Base-by-base conservation (phyloP, 2,888 invertebrate genomes). In the Eledona agricola region DNA sequence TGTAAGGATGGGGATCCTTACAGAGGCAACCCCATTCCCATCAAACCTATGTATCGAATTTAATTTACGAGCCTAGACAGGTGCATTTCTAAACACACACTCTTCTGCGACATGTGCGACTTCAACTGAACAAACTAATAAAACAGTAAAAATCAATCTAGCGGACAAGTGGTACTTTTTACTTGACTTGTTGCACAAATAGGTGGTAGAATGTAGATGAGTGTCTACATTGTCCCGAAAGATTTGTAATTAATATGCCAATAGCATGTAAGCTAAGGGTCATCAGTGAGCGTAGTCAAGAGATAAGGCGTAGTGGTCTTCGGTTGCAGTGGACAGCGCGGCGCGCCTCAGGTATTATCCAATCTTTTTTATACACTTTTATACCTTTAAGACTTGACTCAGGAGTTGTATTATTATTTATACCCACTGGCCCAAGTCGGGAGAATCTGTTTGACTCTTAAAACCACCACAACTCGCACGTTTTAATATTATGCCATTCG, bases 261-360 rank as follows among this genome's bases (percentile, higher is more conserved):
- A 63, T 71, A 70, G 69, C 68, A 61, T 69, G 66, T 70, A 70
- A 70, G 69, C 66, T 71, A 69, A 69, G 68, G 55, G 55, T 55
- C 51, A 38, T 23, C 55, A 49, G 49, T 53, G 55, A 55, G 38
- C 43, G 25, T 40, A 23, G 25, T 22, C 29, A 50, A 54, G 51
- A 32, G 47, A 54, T 50, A 53, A 60, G 65, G 63, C 55, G 60
- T 60, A 55, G 58, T 62, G 61, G 64, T 60, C 61, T 52, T 64
- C 62, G 57, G 62, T 60, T 61, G 67, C 67, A 59, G 65, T 58
- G 66, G 67, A 69, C 67, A 58, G 56, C 75, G 73, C 67, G 72
- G 73, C 77, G 76, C 75, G 78, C 78, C 76, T 75, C 80, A 81
- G 81, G 81, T 81, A 81, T 80, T 80, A 80, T 80, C 79, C 77